phyloP scores from a whole-genome alignment of 2,797 vertebrate genomes.

The Cirrhinus mrigala region DNA sequence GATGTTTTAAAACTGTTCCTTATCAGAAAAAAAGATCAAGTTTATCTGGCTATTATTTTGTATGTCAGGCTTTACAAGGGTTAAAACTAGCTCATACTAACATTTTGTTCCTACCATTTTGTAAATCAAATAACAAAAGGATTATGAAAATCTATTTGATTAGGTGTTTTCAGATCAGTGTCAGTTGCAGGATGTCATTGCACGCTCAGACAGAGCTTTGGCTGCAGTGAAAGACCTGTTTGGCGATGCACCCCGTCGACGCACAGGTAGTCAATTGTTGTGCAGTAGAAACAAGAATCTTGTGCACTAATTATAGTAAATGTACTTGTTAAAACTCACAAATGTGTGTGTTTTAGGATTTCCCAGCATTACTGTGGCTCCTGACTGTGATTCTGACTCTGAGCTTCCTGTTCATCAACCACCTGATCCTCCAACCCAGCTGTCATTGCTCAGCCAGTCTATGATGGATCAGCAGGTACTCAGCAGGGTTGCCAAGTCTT shows the following conservation, averaged over 20 bases:
- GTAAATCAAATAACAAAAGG: neutral
- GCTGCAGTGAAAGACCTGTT: constrained; percentile 87
- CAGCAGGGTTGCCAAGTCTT: no score
- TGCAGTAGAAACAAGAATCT: neutral
- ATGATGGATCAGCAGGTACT: constrained; percentile 85
- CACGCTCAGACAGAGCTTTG: constrained; percentile 86
- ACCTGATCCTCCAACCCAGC: constrained; percentile 79
- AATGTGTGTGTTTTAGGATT: constrained; percentile 77
- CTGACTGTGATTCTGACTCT: constrained; percentile 78
- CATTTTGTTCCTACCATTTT: neutral
- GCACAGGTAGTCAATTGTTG: constrained; percentile 79
- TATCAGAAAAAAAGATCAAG: neutral
- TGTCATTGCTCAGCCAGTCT: constrained; percentile 83
- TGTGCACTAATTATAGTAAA: neutral
- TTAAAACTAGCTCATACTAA: neutral
- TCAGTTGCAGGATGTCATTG: constrained; percentile 85
- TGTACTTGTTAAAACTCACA: neutral
- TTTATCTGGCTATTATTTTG: no score
- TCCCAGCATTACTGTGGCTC: constrained; percentile 90
- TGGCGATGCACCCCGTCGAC: constrained; percentile 84
- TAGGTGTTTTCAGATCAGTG: constrained; percentile 92
- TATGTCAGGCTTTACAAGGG: neutral
- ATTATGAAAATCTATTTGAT: constrained; percentile 31
- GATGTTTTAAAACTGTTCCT: neutral
- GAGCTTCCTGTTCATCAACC: constrained; percentile 77